A percentile compares a stretch with the other conserved stretches of the same genome.
phyloP scores from a whole-genome alignment of 2,113 vertebrate genomes.

The Ancistrus triradiatus region DNA sequence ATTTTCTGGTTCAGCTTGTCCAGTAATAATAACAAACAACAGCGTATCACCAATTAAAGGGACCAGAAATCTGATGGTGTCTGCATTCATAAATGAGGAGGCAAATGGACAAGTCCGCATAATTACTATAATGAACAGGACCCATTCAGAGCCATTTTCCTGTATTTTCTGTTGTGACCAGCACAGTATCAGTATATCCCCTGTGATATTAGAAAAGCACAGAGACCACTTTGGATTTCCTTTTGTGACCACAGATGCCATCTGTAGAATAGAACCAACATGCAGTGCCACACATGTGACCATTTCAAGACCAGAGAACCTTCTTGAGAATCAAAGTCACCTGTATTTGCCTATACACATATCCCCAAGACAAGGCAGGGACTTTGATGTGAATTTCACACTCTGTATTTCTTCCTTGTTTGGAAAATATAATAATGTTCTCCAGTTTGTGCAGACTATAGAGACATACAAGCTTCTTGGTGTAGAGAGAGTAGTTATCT shows the following conservation, averaged over 20 bases:
- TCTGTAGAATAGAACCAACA: conserved; percentile 37
- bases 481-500: no score
- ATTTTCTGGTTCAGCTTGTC: conserved; percentile 1
- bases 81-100: conserved; percentile 64
- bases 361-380: conserved; percentile 41
- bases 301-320: conserved; percentile 6
- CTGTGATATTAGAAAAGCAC: conserved; percentile 30
- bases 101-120: conserved; percentile 33
- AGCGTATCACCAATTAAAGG: conserved; percentile 57
- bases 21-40: conserved; percentile 9
- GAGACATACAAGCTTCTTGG: no score
- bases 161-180: conserved; percentile 68
- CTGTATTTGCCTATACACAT: conserved; percentile 59
- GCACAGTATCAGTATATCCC: background rate
- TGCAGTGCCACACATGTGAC: no score
- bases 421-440: no score
- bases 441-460: no score
- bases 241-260: conserved; percentile 45
- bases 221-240: no score
- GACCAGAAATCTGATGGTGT: conserved; percentile 64
- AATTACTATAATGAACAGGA: no score
- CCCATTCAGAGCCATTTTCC: no score
- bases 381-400: conserved; percentile 46
- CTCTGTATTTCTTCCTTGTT: no score
- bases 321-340: background rate